Conservation (phyloP, 2,797 vertebrate genomes). For the Malacoctenus gilli region DNA sequence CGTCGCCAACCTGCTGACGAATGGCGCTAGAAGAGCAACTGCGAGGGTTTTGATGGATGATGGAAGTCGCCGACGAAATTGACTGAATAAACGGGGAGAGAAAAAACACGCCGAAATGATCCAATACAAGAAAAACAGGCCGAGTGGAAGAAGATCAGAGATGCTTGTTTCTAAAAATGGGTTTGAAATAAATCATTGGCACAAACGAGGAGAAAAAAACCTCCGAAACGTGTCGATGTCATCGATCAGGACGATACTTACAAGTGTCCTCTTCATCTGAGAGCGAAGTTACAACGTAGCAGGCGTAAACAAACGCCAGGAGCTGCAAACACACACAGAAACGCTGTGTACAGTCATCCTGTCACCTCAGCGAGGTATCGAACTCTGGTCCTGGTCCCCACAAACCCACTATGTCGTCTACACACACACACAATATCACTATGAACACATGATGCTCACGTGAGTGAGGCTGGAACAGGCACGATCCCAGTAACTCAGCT, state of each 20-base stretch:
- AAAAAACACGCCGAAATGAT: conserved; percentile 29
- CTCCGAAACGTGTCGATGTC: neutral
- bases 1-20: conserved; percentile 31
- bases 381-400: too few relatives aligned
- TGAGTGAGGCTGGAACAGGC: too few relatives aligned
- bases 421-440: too few relatives aligned
- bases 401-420: too few relatives aligned
- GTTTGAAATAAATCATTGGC: neutral
- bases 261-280: conserved; percentile 90
- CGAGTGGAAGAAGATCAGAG: too few relatives aligned
- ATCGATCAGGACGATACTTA: conserved; percentile 76
- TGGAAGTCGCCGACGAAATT: conserved; percentile 68
- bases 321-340: conserved; percentile 74
- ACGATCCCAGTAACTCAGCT: too few relatives aligned
- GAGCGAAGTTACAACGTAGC: conserved; percentile 84
- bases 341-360: too few relatives aligned
- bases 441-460: too few relatives aligned
- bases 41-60: conserved; percentile 66
- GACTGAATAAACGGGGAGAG: conserved; percentile 56
- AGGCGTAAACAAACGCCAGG: conserved; percentile 86
- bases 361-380: too few relatives aligned
- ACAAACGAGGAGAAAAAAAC: neutral
- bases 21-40: conserved; percentile 56
- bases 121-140: conserved; percentile 5
- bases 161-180: neutral